Conservation (phyloP, 2,113 vertebrate species). For the Cyprinodon variegatus region DNA sequence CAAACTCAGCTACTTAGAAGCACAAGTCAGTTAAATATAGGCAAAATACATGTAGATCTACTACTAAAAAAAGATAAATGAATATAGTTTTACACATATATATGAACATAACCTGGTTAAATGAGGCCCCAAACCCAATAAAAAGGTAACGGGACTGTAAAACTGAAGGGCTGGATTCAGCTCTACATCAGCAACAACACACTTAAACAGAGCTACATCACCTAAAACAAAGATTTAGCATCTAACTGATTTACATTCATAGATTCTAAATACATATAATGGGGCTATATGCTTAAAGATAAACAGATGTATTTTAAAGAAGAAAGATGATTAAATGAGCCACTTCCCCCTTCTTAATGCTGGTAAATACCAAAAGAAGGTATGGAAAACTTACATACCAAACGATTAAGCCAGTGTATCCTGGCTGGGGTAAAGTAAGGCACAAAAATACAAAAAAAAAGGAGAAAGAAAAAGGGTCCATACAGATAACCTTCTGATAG, state of each 20-base stretch:
- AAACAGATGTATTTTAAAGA: conserved; percentile 34
- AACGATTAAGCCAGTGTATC: conserved; percentile 28
- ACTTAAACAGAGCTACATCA: conserved; percentile 60
- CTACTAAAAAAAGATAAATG: conserved; percentile 64
- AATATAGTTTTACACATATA: conserved; percentile 61
- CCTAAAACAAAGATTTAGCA: conserved; percentile 53
- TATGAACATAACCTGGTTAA: conserved; percentile 68
- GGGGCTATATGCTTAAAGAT: conserved; percentile 59
- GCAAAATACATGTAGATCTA: conserved; percentile 65
- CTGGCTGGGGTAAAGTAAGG: conserved; percentile 63
- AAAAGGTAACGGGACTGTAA: conserved; percentile 26
- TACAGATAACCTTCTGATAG: conserved; percentile 52
- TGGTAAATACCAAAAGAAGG: conserved; percentile 48
- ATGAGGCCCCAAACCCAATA: conserved; percentile 44
- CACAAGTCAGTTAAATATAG: conserved; percentile 55
- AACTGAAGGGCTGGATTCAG: conserved; percentile 52
- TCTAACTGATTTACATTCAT: conserved; percentile 71
- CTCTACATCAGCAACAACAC: conserved; percentile 48
- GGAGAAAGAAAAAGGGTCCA: conserved; percentile 5
- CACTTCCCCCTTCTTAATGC: conserved; percentile 42
- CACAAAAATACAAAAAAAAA: conserved; percentile 51
- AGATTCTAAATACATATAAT: conserved; percentile 65
- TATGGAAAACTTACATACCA: conserved; percentile 4
- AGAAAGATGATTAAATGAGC: conserved; percentile 41
- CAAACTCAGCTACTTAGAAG: conserved; percentile 59